Conservation (phyloP, 2,113 vertebrate genomes). For the Stegostoma tigrinum region DNA sequence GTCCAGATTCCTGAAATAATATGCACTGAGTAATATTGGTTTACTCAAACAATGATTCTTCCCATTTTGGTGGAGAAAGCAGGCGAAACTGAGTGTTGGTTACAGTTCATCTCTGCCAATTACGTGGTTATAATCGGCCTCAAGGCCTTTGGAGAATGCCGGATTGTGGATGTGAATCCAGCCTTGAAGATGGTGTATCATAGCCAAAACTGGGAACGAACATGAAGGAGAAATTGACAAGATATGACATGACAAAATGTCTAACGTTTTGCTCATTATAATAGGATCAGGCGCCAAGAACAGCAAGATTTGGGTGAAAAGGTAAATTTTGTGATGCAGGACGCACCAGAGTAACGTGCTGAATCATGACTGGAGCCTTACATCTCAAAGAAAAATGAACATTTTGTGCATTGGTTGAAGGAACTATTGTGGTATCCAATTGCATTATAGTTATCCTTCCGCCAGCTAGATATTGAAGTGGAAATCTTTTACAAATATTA, state of each 20-base stretch:
- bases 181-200: neutral
- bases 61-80: neutral
- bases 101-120: neutral
- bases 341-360: neutral
- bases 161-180: neutral
- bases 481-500: neutral
- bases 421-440: neutral
- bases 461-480: neutral
- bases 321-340: neutral
- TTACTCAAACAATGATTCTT: neutral
- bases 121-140: neutral
- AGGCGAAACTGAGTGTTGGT: neutral
- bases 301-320: neutral
- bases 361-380: neutral
- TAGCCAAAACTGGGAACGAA: neutral
- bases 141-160: neutral
- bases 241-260: neutral
- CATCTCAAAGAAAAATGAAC: neutral
- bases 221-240: neutral
- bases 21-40: neutral
- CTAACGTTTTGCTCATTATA: neutral
- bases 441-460: neutral
- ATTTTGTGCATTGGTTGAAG: neutral
- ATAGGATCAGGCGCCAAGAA: neutral
- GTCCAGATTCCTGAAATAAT: neutral